These are phyloP conservation scores for Acanthaster planci DNA, from an alignment of 35 echinoderm and acorn worm genomes.

Conservation along the genomic window DNA sequence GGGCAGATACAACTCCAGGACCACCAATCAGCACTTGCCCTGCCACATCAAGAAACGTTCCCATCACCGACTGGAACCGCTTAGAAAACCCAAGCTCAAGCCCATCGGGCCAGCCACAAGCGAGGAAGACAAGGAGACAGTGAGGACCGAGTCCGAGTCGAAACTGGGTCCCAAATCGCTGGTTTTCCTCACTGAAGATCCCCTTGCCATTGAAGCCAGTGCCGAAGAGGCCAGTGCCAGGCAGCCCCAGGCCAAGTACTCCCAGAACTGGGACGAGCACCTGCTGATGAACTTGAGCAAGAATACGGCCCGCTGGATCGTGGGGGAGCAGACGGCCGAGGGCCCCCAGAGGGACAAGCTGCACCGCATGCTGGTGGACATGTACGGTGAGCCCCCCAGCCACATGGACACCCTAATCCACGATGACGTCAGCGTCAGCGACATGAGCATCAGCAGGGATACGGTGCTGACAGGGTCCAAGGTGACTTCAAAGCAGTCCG, in stretches of 20 bases:
- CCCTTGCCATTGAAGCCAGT: background rate
- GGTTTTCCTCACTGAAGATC: conserved; percentile 60
- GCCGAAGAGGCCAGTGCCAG: conserved; percentile 33
- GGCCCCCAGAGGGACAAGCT: conserved; percentile 78
- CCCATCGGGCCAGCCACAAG: conserved; percentile 20
- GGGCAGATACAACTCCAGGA: conserved; percentile 59
- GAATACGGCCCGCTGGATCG: conserved; percentile 93
- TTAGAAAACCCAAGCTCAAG: conserved; percentile 57
- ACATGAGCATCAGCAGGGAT: conserved; percentile 17
- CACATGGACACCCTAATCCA: conserved; percentile 75
- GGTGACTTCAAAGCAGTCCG: background rate
- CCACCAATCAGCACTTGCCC: conserved; percentile 74
- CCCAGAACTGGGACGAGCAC: conserved; percentile 74
- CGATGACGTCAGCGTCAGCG: conserved; percentile 83
- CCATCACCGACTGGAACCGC: conserved; percentile 71
- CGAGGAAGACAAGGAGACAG: conserved; percentile 39
- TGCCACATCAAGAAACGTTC: conserved; percentile 79
- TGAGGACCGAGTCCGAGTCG: conserved; percentile 5
- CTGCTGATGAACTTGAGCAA: conserved; percentile 79
- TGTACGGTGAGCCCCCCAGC: conserved; percentile 54
- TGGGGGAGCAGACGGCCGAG: conserved; percentile 60
- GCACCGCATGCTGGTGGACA: conserved; percentile 64
- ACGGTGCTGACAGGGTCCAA: background rate
- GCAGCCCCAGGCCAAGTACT: background rate
- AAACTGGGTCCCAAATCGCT: background rate